Percentiles rank a stretch among this genome's conserved stretches.
phyloP scores from a whole-genome alignment of 2,888 invertebrate species.

The Piscicola geometra region DNA sequence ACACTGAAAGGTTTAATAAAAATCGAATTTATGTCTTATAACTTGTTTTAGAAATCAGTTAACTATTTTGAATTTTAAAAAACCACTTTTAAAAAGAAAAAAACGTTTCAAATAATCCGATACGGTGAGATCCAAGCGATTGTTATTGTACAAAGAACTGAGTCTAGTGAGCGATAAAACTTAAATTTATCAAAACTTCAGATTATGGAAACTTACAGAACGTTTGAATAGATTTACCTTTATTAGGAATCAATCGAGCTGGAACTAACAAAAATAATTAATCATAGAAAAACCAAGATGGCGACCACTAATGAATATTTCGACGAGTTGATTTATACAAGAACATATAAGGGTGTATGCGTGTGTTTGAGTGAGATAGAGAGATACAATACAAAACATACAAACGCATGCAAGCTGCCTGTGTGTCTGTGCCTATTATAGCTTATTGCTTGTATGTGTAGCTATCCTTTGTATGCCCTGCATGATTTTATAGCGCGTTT shows the following conservation, averaged over 20 bases:
- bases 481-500: constrained; percentile 34
- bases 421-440: constrained; percentile 24
- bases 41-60: background rate
- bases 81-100: background rate
- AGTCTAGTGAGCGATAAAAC: background rate
- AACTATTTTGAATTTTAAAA: background rate
- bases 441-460: constrained; percentile 32
- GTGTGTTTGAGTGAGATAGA: constrained; percentile 23
- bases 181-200: background rate
- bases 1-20: background rate
- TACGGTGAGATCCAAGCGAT: background rate
- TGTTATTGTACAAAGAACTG: constrained; percentile 9
- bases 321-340: constrained; percentile 36
- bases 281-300: constrained; percentile 33
- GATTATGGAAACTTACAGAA: background rate
- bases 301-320: constrained; percentile 35
- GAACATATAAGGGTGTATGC: constrained; percentile 29
- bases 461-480: constrained; percentile 36
- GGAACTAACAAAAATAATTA: constrained; percentile 31
- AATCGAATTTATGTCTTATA: background rate
- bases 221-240: constrained; percentile 26
- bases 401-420: constrained; percentile 26
- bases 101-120: too few species aligned
- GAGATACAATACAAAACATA: constrained; percentile 32
- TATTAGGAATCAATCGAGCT: constrained; percentile 31